A percentile compares a stretch with the other conserved stretches of the same genome.
phyloP scores from a whole-genome alignment of 2,113 vertebrate species.

The Ceratotherium simum region DNA sequence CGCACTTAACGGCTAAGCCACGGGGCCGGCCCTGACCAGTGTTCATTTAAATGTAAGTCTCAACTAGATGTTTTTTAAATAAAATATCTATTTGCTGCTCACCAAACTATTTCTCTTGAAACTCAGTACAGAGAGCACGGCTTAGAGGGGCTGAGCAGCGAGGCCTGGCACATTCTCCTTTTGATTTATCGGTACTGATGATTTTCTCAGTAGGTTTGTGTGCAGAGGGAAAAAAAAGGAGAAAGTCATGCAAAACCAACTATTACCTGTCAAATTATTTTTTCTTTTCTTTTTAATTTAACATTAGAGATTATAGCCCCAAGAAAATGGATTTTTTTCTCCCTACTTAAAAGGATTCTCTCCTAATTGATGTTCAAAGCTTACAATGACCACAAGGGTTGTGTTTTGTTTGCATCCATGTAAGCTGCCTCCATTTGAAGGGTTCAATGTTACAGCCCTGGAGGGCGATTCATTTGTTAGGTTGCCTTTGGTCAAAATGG shows the following conservation, averaged over 20 bases:
- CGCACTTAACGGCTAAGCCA: no score
- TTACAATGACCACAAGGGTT: slow-evolving; percentile 8
- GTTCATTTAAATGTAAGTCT: not conserved
- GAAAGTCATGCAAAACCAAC: not conserved
- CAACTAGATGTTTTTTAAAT: not conserved
- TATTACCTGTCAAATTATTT: not conserved
- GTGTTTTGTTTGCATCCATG: not conserved
- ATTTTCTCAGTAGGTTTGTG: not conserved
- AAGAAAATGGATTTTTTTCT: not conserved
- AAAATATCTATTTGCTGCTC: not conserved
- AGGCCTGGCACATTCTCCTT: not conserved
- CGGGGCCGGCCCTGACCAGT: not conserved
- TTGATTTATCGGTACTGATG: not conserved
- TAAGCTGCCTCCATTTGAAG: slow-evolving; percentile 58
- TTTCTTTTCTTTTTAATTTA: not conserved
- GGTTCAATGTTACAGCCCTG: not conserved
- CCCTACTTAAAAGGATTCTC: slow-evolving; percentile 24
- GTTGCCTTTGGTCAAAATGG: slow-evolving; percentile 56
- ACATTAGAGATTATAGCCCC: not conserved
- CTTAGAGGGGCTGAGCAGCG: not conserved
- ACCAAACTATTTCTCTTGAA: not conserved
- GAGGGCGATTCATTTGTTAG: slow-evolving; percentile 68
- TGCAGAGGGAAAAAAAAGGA: not conserved
- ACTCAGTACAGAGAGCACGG: not conserved
- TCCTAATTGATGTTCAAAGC: slow-evolving; percentile 50